phyloP scores from a whole-genome alignment of 2,888 invertebrate genomes.

The Cheilosia impressa region DNA sequence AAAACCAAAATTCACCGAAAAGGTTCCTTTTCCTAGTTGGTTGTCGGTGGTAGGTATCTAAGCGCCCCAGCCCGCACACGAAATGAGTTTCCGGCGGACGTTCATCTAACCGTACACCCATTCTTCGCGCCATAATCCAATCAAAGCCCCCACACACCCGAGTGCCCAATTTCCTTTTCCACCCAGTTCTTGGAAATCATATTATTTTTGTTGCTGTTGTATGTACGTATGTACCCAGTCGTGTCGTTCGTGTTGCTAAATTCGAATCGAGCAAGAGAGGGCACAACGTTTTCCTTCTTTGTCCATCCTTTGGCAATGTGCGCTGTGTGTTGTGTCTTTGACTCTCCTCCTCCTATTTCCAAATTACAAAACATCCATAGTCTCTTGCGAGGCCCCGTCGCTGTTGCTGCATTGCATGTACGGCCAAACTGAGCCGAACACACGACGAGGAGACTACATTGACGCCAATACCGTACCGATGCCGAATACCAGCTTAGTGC shows the following conservation, averaged over 20 bases:
- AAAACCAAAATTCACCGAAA: conserved; percentile 21
- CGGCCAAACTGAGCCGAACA: too few relatives aligned
- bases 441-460: too few relatives aligned
- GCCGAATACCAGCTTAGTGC: too few relatives aligned
- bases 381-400: conserved; percentile 71
- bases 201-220: conserved; percentile 6
- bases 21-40: background rate
- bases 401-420: conserved; percentile 23
- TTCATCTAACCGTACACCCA: conserved; percentile 35
- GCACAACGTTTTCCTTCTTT: conserved; percentile 16
- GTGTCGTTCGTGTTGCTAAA: too few relatives aligned
- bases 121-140: conserved; percentile 43
- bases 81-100: conserved; percentile 53
- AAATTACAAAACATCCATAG: conserved; percentile 60
- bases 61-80: conserved; percentile 2
- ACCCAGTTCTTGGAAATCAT: conserved; percentile 26
- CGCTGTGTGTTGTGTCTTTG: background rate
- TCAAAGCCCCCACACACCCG: conserved; percentile 21
- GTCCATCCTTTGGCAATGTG: conserved; percentile 20
- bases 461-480: too few relatives aligned
- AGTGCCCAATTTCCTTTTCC: conserved; percentile 32
- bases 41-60: background rate
- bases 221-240: too few relatives aligned
- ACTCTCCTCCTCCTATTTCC: conserved; percentile 42
- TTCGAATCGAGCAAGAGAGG: background rate